These are phyloP conservation scores for Ophion ventricosus DNA, from an alignment of 2,888 invertebrate genomes.

Conservation along the genomic window DNA sequence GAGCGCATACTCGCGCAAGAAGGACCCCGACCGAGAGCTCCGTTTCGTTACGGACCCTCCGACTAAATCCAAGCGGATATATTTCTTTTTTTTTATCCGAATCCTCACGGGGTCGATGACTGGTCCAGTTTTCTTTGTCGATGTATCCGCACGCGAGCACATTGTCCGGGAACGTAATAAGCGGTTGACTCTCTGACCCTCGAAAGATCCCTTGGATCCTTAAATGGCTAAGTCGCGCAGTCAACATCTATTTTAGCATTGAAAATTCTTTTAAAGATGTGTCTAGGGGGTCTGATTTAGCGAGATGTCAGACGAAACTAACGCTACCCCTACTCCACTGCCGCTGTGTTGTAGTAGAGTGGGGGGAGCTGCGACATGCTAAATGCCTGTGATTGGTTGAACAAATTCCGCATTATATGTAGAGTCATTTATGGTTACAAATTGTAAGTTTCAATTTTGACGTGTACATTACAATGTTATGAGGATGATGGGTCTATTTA, in stretches of 20 bases:
- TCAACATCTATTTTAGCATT: background rate
- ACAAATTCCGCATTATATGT: too few relatives aligned
- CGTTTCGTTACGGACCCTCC: conserved; percentile 47
- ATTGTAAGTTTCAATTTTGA: too few relatives aligned
- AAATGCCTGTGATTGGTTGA: too few relatives aligned
- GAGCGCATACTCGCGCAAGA: conserved; percentile 36
- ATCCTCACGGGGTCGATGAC: conserved; percentile 60
- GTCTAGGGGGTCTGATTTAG: too few relatives aligned
- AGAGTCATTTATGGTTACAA: too few relatives aligned
- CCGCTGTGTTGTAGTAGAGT: too few relatives aligned
- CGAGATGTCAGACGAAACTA: too few relatives aligned
- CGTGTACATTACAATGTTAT: too few relatives aligned
- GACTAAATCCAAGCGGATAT: conserved; percentile 47
- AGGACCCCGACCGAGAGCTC: conserved; percentile 58
- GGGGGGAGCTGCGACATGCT: too few relatives aligned
- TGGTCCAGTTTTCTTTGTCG: conserved; percentile 47
- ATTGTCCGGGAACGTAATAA: conserved; percentile 3
- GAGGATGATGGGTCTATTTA: too few relatives aligned
- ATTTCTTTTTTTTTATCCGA: conserved; percentile 40
- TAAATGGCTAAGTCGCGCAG: background rate
- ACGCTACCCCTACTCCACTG: too few relatives aligned
- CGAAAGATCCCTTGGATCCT: background rate
- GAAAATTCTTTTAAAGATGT: too few relatives aligned
- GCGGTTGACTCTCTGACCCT: conserved; percentile 22
- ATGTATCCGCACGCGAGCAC: background rate